A percentile compares a stretch with the other conserved stretches of the same genome.
Evolutionary conservation across 2,888 invertebrate species (phyloP).

Genomic region (Hirtodrosophila histrioides): DNA sequence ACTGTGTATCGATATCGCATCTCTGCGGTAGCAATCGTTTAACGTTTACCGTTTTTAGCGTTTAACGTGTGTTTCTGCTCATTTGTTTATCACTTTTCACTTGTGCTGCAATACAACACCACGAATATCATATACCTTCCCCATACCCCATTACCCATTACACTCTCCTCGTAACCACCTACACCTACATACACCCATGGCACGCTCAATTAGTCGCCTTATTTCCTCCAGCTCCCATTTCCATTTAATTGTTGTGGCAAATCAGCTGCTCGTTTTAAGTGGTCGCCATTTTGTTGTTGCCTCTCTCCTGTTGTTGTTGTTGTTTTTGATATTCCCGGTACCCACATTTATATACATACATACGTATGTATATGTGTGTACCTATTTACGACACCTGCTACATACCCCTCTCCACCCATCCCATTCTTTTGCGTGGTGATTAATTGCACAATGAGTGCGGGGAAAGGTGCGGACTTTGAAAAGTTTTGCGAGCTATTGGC

Average conservation of each 20-base stretch:
- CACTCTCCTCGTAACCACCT: neutral
- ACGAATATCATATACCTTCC: conserved; percentile 34
- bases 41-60: conserved; percentile 59
- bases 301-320: conserved; percentile 22
- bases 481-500: conserved; percentile 46
- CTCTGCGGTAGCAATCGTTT: conserved; percentile 64
- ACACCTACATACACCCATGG: conserved; percentile 4
- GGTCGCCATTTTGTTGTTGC: conserved; percentile 50
- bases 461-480: conserved; percentile 47
- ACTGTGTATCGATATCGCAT: conserved; percentile 55
- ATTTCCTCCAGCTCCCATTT: conserved; percentile 58
- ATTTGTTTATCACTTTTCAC: conserved; percentile 70
- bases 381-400: conserved; percentile 54
- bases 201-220: conserved; percentile 54
- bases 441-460: conserved; percentile 61
- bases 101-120: conserved; percentile 46
- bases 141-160: neutral
- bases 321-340: conserved; percentile 35
- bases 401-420: conserved; percentile 18
- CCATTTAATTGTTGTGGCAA: conserved; percentile 68
- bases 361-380: conserved; percentile 7
- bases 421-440: conserved; percentile 31
- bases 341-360: neutral
- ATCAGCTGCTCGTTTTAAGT: conserved; percentile 63
- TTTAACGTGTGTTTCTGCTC: conserved; percentile 66